Evolutionary conservation across 2,888 invertebrate species (phyloP).

Genomic region (Brenthis hecate): DNA sequence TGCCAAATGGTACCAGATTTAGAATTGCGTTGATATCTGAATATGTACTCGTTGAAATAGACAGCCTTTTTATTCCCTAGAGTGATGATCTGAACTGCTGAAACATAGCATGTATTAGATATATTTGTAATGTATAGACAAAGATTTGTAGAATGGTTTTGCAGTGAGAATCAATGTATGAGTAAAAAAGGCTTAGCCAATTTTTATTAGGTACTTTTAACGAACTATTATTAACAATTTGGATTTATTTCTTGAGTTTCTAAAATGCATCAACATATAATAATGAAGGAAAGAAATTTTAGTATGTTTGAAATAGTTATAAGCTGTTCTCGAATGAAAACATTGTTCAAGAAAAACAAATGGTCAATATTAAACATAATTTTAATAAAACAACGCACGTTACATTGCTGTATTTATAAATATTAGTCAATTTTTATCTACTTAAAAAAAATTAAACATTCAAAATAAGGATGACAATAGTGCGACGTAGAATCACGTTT

Average conservation of each 20-base stretch:
- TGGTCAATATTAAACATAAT: constrained; percentile 31
- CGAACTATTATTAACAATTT: too few species aligned
- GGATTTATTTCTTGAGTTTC: too few species aligned
- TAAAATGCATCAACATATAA: not conserved
- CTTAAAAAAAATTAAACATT: constrained; percentile 28
- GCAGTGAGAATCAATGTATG: too few species aligned
- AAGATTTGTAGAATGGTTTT: too few species aligned
- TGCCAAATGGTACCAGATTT: constrained; percentile 43
- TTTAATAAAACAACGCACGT: constrained; percentile 41
- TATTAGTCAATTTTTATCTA: constrained; percentile 30
- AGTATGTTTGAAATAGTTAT: too few species aligned
- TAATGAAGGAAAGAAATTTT: not conserved
- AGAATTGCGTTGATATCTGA: constrained; percentile 44
- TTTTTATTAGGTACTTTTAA: too few species aligned
- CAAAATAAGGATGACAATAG: constrained; percentile 8
- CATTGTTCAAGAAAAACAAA: constrained; percentile 17
- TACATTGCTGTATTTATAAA: constrained; percentile 35
- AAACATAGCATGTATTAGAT: constrained; percentile 22
- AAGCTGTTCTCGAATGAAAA: not conserved
- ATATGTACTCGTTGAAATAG: constrained; percentile 42
- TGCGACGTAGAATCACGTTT: too few species aligned
- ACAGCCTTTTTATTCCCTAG: constrained; percentile 25
- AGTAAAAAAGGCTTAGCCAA: too few species aligned
- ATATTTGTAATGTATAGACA: too few species aligned
- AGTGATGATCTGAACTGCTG: constrained; percentile 35